These are phyloP conservation scores for Bradypodion pumilum DNA, from an alignment of 2,797 vertebrate genomes.

Conservation along the genomic window DNA sequence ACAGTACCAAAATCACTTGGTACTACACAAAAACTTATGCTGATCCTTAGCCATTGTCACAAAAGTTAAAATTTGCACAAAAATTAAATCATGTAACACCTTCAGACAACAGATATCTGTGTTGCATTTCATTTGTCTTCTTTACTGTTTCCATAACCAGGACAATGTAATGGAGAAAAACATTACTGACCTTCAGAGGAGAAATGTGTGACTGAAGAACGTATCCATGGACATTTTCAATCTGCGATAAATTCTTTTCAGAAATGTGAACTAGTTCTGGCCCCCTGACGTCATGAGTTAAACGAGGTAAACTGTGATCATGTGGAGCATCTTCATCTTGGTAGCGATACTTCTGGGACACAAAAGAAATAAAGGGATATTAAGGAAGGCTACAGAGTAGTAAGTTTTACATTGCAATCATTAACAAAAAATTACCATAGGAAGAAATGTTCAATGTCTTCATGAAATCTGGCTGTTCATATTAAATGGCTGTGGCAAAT, in stretches of 20 bases:
- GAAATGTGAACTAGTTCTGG: slow-evolving; percentile 95
- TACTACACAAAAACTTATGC: background rate
- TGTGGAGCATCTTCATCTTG: slow-evolving; percentile 91
- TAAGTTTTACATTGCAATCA: background rate
- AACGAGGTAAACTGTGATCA: slow-evolving; percentile 89
- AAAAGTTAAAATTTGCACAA: background rate
- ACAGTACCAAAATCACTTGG: slow-evolving; percentile 7
- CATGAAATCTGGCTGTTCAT: background rate
- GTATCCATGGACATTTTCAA: slow-evolving; percentile 96
- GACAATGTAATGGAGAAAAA: background rate
- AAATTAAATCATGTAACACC: background rate
- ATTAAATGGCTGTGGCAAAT: background rate
- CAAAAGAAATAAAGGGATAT: slow-evolving; percentile 32
- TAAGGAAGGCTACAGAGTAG: background rate
- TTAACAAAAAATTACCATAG: no score
- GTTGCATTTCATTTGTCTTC: background rate
- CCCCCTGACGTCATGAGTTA: slow-evolving; percentile 89
- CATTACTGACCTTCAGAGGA: slow-evolving; percentile 90
- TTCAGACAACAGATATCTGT: background rate
- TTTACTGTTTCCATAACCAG: background rate
- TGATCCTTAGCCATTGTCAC: fast-evolving
- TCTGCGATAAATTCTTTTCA: slow-evolving; percentile 96
- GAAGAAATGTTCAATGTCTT: no score
- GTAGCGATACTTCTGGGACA: slow-evolving; percentile 88
- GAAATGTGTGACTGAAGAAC: slow-evolving; percentile 96